These are phyloP conservation scores for Peromyscus aztecus DNA, from an alignment of 2,797 vertebrate genomes.

Conservation along the genomic window DNA sequence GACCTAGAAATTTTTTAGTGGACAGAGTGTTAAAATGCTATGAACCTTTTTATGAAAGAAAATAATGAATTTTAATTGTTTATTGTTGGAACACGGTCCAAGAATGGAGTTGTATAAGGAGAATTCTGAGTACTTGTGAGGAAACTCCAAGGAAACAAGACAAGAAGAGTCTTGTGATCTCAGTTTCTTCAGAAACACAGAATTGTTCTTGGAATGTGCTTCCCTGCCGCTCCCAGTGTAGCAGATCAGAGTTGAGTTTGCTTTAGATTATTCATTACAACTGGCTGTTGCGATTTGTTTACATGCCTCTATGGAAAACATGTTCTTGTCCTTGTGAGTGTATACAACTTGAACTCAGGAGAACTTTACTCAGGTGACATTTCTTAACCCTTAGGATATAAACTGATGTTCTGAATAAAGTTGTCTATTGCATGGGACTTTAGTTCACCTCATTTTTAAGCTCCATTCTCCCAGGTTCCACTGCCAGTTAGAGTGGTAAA, in stretches of 20 bases:
- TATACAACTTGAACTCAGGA: neutral
- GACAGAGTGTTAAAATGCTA: conserved; percentile 24
- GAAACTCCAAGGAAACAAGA: neutral
- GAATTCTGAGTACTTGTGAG: neutral
- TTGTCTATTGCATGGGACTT: neutral
- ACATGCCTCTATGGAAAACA: neutral
- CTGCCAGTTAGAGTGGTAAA: neutral
- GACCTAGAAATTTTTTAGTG: neutral
- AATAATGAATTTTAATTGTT: conserved; percentile 17
- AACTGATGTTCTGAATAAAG: neutral
- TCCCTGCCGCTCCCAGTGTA: neutral
- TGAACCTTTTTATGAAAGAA: neutral
- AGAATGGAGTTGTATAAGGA: neutral
- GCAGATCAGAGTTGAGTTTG: neutral
- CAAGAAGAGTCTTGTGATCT: neutral
- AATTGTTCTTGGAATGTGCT: neutral
- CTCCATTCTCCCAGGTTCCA: neutral
- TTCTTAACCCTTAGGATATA: neutral
- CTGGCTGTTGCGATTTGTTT: neutral
- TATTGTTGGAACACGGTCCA: neutral
- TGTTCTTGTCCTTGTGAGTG: neutral
- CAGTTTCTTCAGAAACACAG: neutral
- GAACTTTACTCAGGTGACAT: neutral
- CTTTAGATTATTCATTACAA: neutral
- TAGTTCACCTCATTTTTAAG: neutral